Evolutionary conservation across 2,888 invertebrate species (phyloP).

Genomic region (Drosophila lacicola): DNA sequence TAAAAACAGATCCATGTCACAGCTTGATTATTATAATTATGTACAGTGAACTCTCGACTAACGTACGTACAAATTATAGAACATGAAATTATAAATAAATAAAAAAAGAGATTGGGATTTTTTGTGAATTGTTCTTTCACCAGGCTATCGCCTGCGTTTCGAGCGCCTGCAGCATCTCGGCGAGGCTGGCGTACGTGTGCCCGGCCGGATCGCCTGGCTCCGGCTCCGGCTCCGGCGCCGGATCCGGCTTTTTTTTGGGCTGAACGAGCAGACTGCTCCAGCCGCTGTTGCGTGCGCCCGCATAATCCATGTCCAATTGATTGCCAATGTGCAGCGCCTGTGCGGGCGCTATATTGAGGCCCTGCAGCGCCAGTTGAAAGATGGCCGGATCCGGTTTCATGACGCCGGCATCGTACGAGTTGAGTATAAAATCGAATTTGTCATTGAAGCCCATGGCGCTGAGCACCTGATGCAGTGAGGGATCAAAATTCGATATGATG

Average conservation of each 20-base stretch:
- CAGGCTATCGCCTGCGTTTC: slow-evolving; percentile 74
- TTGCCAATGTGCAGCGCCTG: slow-evolving; percentile 95
- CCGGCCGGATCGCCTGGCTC: slow-evolving; percentile 30
- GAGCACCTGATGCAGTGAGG: slow-evolving; percentile 90
- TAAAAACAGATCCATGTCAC: too few relatives aligned
- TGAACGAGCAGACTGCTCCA: slow-evolving; percentile 81
- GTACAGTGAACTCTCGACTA: too few relatives aligned
- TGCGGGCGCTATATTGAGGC: slow-evolving; percentile 85
- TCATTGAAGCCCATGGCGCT: slow-evolving; percentile 87
- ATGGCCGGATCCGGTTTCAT: slow-evolving; percentile 81
- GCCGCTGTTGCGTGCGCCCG: slow-evolving; percentile 89
- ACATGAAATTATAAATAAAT: too few relatives aligned
- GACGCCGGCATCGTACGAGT: slow-evolving; percentile 90
- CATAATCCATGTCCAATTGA: slow-evolving; percentile 90
- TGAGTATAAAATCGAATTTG: slow-evolving; percentile 91
- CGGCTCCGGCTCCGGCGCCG: background rate
- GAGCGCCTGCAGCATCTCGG: slow-evolving; percentile 66
- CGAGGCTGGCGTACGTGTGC: slow-evolving; percentile 72
- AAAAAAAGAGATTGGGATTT: too few relatives aligned
- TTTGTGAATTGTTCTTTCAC: slow-evolving; percentile 36
- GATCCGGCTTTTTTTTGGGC: background rate
- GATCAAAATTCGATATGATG: slow-evolving; percentile 95
- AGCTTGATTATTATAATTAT: too few relatives aligned
- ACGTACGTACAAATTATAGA: too few relatives aligned
- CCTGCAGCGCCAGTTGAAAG: slow-evolving; percentile 86